Evolutionary conservation across 2,113 vertebrate species (phyloP).

Genomic region (Cricetomys ansorgei): DNA sequence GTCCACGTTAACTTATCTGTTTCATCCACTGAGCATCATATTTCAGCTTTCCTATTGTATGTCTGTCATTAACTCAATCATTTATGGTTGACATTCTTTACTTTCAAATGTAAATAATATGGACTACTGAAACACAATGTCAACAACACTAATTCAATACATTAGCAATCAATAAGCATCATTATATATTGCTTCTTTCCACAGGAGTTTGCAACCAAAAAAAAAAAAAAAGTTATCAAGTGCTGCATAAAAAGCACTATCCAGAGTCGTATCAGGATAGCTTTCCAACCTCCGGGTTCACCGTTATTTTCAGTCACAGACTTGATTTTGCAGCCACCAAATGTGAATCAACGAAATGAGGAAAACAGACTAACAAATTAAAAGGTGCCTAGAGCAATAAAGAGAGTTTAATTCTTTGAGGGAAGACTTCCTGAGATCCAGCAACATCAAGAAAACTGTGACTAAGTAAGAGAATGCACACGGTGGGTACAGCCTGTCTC

Average conservation of each 20-base stretch:
- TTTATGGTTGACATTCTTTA: not conserved
- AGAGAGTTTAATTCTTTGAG: constrained; percentile 53
- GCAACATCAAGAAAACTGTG: not conserved
- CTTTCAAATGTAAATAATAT: not conserved
- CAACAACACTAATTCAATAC: not conserved
- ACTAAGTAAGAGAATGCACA: not conserved
- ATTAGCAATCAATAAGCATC: not conserved
- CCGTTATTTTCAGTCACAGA: constrained; percentile 22
- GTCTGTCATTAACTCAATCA: not conserved
- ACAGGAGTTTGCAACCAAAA: constrained; percentile 33
- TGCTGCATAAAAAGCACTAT: not conserved
- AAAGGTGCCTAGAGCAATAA: constrained; percentile 1
- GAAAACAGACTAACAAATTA: constrained; percentile 36
- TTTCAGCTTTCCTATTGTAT: not conserved
- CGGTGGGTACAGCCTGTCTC: not conserved
- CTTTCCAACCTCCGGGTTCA: not conserved
- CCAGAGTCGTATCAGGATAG: not conserved
- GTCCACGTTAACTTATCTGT: not conserved
- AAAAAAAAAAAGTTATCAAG: not conserved
- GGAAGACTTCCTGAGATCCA: constrained; percentile 14
- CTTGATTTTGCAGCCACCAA: not conserved
- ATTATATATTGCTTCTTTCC: not conserved
- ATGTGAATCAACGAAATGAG: not conserved
- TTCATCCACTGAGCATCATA: not conserved
- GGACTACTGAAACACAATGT: not conserved